Conservation (phyloP, 1,140 invertebrate genomes). For the Drosophila nigromelanica region DNA sequence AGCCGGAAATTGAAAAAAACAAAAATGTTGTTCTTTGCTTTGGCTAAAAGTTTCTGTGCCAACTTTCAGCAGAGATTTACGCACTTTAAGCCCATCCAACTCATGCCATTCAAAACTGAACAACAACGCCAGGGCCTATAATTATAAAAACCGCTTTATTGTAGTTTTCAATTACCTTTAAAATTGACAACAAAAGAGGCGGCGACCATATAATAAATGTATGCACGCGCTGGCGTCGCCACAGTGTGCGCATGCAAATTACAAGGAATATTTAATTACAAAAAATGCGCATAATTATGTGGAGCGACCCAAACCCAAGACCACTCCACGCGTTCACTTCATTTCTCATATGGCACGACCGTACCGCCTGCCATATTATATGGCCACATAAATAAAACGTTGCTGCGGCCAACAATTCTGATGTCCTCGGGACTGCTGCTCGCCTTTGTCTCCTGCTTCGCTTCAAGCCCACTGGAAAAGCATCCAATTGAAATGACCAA, state of each 20-base stretch:
- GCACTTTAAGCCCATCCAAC: slow-evolving; percentile 11
- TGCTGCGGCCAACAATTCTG: slow-evolving; percentile 30
- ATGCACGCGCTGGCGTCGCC: slow-evolving; percentile 25
- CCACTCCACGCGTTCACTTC: neutral
- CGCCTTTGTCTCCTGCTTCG: slow-evolving; percentile 24
- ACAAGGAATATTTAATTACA: slow-evolving; percentile 82
- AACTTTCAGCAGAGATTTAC: slow-evolving; percentile 32
- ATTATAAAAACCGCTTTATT: slow-evolving; percentile 79
- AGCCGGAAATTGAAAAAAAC: slow-evolving; percentile 81
- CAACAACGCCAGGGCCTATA: slow-evolving; percentile 32
- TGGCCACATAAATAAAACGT: slow-evolving; percentile 72
- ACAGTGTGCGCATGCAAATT: slow-evolving; percentile 69
- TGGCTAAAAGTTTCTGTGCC: slow-evolving; percentile 58
- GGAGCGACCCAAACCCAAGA: slow-evolving; percentile 36
- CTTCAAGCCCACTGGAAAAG: slow-evolving; percentile 25
- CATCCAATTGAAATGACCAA: slow-evolving; percentile 51
- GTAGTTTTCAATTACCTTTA: slow-evolving; percentile 82
- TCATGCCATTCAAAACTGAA: neutral
- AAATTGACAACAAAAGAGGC: slow-evolving; percentile 78
- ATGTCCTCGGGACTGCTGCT: slow-evolving; percentile 11
- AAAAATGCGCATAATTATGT: slow-evolving; percentile 81
- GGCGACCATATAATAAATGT: slow-evolving; percentile 32
- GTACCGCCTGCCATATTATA: slow-evolving; percentile 40
- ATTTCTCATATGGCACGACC: neutral
- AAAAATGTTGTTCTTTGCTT: slow-evolving; percentile 63